phyloP scores from a whole-genome alignment of 2,797 vertebrate species.

The Tadarida brasiliensis region DNA sequence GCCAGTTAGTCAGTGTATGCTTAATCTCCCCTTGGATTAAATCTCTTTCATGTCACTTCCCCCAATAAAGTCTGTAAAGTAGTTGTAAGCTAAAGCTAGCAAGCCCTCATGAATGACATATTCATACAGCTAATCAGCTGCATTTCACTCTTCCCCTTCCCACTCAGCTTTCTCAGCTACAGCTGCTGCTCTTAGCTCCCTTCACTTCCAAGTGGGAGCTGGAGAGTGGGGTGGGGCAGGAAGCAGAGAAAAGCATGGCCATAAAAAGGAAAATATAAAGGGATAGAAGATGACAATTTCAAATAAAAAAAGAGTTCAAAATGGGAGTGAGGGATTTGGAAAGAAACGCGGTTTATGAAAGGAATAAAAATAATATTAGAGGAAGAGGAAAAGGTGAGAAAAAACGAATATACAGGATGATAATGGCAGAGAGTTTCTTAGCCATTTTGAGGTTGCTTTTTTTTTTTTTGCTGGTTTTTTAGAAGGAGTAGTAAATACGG shows the following conservation, averaged over 20 bases:
- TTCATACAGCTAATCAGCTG: neutral
- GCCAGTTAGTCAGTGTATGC: neutral
- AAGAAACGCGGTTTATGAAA: conserved; percentile 42
- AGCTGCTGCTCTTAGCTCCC: conserved; percentile 5
- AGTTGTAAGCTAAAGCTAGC: neutral
- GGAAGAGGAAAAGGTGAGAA: neutral
- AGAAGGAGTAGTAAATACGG: neutral
- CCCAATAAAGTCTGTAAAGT: neutral
- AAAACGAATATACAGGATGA: neutral
- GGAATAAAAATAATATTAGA: neutral
- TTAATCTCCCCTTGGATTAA: neutral
- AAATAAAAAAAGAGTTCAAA: neutral
- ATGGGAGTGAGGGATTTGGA: neutral
- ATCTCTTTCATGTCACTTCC: neutral
- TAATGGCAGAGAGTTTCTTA: neutral
- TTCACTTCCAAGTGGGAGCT: neutral
- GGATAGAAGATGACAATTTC: neutral
- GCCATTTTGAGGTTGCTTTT: neutral
- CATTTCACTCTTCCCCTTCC: neutral
- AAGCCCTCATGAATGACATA: neutral
- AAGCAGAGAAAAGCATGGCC: neutral
- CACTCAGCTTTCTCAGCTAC: neutral
- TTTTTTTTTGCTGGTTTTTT: neutral
- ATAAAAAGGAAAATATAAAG: neutral
- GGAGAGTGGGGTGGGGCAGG: neutral